Base-by-base conservation (phyloP, 2,113 vertebrate species). In the Phylloscopus trochiloides region DNA sequence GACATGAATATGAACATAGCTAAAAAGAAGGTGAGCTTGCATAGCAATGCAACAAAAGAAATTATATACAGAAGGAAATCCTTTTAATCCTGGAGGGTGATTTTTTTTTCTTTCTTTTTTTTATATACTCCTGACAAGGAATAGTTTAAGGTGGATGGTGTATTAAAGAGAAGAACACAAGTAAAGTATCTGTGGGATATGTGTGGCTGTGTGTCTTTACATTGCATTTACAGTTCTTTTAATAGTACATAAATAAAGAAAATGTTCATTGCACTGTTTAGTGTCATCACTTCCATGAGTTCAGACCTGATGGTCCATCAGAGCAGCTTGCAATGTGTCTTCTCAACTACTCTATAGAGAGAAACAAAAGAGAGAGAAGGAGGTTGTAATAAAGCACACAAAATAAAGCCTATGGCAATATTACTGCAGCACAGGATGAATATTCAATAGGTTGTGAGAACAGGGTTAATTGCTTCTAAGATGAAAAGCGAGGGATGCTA, bases 31-130 rank as follows among this genome's bases (percentile, higher is more conserved):
- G 98, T 98, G 98, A 98, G 98, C 97, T 99, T 99, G 99, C 99
- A 99, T 99, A 99, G 99, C 98, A 99, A 99, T 99, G 98, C 99
- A 99, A 98, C 97, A 97, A 99, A 99, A 99, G 98, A 99, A 98
- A 98, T 98, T 99, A 99, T 99, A 98, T 99, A 99, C 99, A 99
- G 97, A 98, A 98, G 96, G 98, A 98, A 98, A 98, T 97, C 95
- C 96, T 97, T 98, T 98, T 97, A 96, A 97, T 97, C 97, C 97
- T 97, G 92, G 97, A 98, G 97, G 97, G 97, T 88, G 92, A 97
- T 95, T 96, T 98, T 98, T 97, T 96, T 55, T 20, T 55, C 76
- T 93, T 95, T 97, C 73, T 97, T 98, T 97, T 97, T 97, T 97
- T 96, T 87, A 97, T 98, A 97, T 97, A 97, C 97, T 98, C 97